Evolutionary conservation across 1,140 invertebrate genomes (phyloP).

Genomic region (Trialeurodes vaporariorum): DNA sequence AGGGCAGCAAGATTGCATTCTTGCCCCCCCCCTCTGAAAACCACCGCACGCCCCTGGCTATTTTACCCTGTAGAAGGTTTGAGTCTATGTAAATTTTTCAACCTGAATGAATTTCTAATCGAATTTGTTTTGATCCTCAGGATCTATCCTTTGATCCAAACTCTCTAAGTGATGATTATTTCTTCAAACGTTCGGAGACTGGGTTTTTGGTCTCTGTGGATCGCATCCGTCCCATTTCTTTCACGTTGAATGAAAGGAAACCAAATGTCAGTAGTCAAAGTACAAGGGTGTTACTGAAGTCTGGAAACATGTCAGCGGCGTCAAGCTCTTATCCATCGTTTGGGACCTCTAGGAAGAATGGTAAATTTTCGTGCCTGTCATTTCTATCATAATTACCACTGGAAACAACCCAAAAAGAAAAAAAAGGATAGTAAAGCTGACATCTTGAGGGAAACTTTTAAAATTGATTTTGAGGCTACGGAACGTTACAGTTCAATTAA

Average conservation of each 20-base stretch:
- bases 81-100: too few species aligned
- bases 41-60: too few species aligned
- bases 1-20: too few species aligned
- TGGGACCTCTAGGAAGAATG: not conserved
- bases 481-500: too few species aligned
- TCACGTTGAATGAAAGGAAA: not conserved
- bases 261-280: not conserved
- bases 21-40: too few species aligned
- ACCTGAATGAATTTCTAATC: too few species aligned
- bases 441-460: too few species aligned
- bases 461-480: too few species aligned
- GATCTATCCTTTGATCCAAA: not conserved
- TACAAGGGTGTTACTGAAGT: not conserved
- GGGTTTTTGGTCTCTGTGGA: not conserved
- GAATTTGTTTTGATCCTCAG: not conserved
- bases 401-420: too few species aligned
- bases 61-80: too few species aligned
- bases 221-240: not conserved
- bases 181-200: not conserved
- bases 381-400: too few species aligned
- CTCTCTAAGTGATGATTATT: not conserved
- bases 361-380: not conserved
- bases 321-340: not conserved
- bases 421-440: too few species aligned
- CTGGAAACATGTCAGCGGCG: not conserved